phyloP scores from a whole-genome alignment of 2,888 invertebrate genomes.

The Fragum fragum region DNA sequence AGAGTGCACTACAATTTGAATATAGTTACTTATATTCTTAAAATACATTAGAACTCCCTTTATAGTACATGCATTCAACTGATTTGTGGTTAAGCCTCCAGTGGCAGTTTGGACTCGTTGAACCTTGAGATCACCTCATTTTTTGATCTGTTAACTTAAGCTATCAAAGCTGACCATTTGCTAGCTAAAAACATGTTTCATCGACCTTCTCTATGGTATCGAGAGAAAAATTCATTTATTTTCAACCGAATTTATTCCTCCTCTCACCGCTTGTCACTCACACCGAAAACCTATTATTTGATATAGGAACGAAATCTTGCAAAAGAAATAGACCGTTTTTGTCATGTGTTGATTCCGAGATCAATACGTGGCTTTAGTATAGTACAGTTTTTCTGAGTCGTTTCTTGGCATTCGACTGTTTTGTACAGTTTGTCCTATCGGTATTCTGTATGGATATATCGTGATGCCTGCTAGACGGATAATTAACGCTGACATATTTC shows the following conservation, averaged over 20 bases:
- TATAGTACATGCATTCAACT: no score
- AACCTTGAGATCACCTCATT: no score
- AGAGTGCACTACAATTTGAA: no score
- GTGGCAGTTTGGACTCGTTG: no score
- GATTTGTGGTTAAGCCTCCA: no score
- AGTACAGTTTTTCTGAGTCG: neutral
- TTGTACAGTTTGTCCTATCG: neutral
- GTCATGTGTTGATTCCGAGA: slow-evolving; percentile 3
- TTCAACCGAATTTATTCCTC: neutral
- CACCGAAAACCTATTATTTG: neutral
- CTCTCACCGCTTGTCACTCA: slow-evolving; percentile 3
- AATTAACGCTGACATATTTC: neutral
- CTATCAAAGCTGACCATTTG: no score
- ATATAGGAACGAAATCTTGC: slow-evolving; percentile 1
- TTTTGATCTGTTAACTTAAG: no score
- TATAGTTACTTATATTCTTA: no score
- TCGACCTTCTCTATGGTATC: neutral
- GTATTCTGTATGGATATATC: neutral
- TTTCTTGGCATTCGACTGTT: neutral
- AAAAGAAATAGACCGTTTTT: neutral
- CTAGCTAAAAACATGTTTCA: no score
- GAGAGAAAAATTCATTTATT: neutral
- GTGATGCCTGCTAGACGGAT: neutral
- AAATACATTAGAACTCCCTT: no score
- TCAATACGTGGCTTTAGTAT: neutral